Evolutionary conservation across 2,888 invertebrate genomes (phyloP).

Genomic region (Aporophyla nigra): DNA sequence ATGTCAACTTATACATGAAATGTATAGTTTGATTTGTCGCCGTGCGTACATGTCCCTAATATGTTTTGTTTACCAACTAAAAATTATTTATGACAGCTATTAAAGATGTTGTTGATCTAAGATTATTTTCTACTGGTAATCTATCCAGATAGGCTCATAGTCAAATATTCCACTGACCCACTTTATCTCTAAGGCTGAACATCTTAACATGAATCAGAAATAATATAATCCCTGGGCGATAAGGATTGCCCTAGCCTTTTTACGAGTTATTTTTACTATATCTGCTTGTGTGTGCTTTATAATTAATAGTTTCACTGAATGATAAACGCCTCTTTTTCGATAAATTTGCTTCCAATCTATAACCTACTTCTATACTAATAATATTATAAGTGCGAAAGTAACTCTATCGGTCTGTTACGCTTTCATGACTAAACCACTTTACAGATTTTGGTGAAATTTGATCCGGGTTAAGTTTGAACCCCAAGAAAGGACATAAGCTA

Average conservation of each 20-base stretch:
- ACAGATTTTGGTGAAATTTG: too few species aligned
- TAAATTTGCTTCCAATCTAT: background rate
- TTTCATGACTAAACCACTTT: too few species aligned
- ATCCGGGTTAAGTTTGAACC: too few species aligned
- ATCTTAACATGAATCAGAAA: background rate
- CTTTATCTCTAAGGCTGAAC: conserved; percentile 11
- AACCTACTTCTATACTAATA: too few species aligned
- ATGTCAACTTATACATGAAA: too few species aligned
- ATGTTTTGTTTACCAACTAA: background rate
- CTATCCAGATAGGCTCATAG: background rate
- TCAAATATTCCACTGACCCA: conserved; percentile 34
- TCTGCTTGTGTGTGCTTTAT: background rate
- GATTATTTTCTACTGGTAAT: conserved; percentile 14
- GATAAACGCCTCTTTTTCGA: too few species aligned
- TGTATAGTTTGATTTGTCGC: too few species aligned
- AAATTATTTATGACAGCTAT: conserved; percentile 25
- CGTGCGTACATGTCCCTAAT: too few species aligned
- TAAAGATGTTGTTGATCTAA: conserved; percentile 5
- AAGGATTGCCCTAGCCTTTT: background rate
- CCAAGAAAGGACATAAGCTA: too few species aligned
- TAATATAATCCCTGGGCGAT: background rate
- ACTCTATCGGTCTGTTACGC: too few species aligned
- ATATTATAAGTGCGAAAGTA: too few species aligned
- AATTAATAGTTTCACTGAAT: background rate
- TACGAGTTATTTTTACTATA: background rate